Evolutionary conservation across 2,888 invertebrate genomes (phyloP).

Genomic region (Dromius quadrimaculatus): DNA sequence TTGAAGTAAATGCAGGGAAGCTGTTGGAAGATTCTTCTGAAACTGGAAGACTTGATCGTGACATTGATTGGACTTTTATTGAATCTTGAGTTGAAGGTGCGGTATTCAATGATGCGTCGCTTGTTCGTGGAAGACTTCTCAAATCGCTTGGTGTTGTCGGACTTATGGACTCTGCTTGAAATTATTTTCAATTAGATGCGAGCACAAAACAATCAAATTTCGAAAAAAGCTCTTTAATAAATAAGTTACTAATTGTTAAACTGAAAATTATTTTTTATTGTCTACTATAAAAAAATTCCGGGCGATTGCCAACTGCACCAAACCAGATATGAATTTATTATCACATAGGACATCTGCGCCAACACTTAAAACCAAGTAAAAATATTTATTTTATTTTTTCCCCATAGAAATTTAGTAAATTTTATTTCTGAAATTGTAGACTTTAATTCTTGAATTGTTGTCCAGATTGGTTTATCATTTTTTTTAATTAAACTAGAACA

Average conservation of each 20-base stretch:
- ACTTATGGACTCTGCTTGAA: slow-evolving; percentile 40
- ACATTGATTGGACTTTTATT: background rate
- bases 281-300: background rate
- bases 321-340: too few relatives aligned
- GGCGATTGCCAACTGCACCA: too few relatives aligned
- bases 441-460: too few relatives aligned
- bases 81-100: slow-evolving; percentile 8
- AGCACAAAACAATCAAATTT: background rate
- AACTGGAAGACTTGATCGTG: background rate
- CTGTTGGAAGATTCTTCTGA: background rate
- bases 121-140: slow-evolving; percentile 29
- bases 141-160: slow-evolving; percentile 40
- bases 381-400: too few relatives aligned
- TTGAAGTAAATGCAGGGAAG: slow-evolving; percentile 2
- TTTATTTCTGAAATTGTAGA: too few relatives aligned
- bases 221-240: too few relatives aligned
- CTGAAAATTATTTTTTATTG: too few relatives aligned
- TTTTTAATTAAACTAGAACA: too few relatives aligned
- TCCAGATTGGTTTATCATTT: too few relatives aligned
- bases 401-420: too few relatives aligned
- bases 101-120: slow-evolving; percentile 15
- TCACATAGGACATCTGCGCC: too few relatives aligned
- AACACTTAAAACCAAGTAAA: too few relatives aligned
- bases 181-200: background rate
- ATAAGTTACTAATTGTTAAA: slow-evolving; percentile 2